A percentile compares a stretch with the other conserved stretches of the same genome.
phyloP scores from a whole-genome alignment of 2,113 vertebrate genomes.

The Nothobranchius kuhntae region DNA sequence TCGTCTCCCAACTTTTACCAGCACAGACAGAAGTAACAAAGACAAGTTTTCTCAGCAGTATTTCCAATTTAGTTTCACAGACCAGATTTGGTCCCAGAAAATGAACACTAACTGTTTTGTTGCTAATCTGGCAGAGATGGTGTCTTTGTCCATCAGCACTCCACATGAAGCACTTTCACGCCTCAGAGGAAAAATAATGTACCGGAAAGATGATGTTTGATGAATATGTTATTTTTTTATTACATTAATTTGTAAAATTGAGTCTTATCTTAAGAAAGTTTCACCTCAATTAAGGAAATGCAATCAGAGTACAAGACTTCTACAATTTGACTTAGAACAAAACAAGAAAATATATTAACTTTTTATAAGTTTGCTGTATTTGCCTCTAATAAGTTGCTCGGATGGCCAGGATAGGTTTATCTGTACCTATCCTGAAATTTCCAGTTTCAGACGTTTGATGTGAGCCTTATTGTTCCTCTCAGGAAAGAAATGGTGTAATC shows the following conservation, averaged over 20 bases:
- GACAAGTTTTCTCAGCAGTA: slow-evolving; percentile 31
- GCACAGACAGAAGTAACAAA: slow-evolving; percentile 5
- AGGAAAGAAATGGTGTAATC: slow-evolving; percentile 34
- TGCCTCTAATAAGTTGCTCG: slow-evolving; percentile 30
- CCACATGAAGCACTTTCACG: too few species aligned
- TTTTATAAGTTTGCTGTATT: slow-evolving; percentile 33
- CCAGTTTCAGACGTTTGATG: slow-evolving; percentile 46
- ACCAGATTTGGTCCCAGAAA: slow-evolving; percentile 7
- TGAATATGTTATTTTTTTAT: too few species aligned
- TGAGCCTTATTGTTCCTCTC: slow-evolving; percentile 56
- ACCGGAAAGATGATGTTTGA: too few species aligned
- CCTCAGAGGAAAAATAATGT: too few species aligned
- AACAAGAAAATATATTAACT: slow-evolving; percentile 38
- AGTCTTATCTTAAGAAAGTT: slow-evolving; percentile 19
- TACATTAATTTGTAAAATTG: neutral
- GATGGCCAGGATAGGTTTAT: slow-evolving; percentile 26
- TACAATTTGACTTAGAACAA: slow-evolving; percentile 18
- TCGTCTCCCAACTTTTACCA: too few species aligned
- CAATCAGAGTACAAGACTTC: slow-evolving; percentile 27
- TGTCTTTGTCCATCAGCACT: too few species aligned
- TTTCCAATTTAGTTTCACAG: slow-evolving; percentile 25
- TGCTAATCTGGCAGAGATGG: too few species aligned
- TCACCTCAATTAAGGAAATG: slow-evolving; percentile 14
- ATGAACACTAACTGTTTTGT: neutral
- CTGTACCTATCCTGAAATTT: slow-evolving; percentile 44